Base-by-base conservation (phyloP, 2,113 vertebrate species). In the Ciconia stormi region DNA sequence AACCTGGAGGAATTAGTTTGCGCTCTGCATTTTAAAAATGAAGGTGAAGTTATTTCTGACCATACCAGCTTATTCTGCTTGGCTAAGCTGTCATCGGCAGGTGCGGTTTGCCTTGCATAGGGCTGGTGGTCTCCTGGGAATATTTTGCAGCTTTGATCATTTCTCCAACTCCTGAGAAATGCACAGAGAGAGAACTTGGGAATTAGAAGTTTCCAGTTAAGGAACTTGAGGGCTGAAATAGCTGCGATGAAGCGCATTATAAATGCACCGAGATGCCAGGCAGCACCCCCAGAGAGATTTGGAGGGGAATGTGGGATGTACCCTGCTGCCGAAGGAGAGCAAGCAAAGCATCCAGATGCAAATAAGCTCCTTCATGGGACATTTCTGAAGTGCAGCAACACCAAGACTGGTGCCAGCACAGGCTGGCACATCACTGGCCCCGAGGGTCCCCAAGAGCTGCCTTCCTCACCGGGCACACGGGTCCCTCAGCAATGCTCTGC, bases 281-380 rank as follows among this genome's bases (percentile, higher is more conserved):
- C 79, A 83, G 55, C 72, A 71, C 18, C 34, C 36, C 21, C 40
- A 50, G 72, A n/a, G 67, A 81, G 63, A 46, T 74, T 4, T 59
- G 32, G 38, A 66, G 27, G 30, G 40, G 49, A 36, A 10, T 38
- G 13, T n/a, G 47, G 44, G 65, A 40, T 38, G 65, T 58, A 44
- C 23, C n/a, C 32, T 1, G 1, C 50, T 38, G 55, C 9, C 0
- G 0, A 65, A 63, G 69, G 38, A 58, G 42, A 47, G 62, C 0
- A 0, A 73, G 46, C 34, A 89, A 61, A 90, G 88, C 59, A 27
- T 32, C 52, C 78, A 44, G 47, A 38, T n/a, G 52, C 0, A 0
- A 50, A 23, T 44, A 9, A 69, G 11, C 23, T 88, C 47, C 70
- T 90, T 82, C 2, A 1, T 17, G 44, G 73, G 65, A 27, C 11